Conservation (phyloP, 2,888 invertebrate species). For the Mythimna ferrago region DNA sequence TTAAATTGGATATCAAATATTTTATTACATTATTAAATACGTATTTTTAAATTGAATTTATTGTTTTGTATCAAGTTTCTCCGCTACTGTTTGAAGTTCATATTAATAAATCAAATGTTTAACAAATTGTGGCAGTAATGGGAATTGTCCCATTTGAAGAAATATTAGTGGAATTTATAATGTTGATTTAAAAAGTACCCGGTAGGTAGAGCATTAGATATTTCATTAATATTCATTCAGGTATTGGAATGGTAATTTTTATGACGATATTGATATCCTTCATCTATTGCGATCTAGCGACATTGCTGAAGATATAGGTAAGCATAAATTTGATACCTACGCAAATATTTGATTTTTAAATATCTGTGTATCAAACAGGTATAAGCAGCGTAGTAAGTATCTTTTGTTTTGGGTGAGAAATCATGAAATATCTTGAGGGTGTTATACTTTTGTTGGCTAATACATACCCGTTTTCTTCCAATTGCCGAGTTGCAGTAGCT, state of each 20-base stretch:
- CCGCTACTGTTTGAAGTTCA: constrained; percentile 57
- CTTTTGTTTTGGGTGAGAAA: too few species aligned
- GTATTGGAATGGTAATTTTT: constrained; percentile 40
- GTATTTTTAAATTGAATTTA: constrained; percentile 47
- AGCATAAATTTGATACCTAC: constrained; percentile 30
- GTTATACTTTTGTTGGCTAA: too few species aligned
- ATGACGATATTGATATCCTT: constrained; percentile 40
- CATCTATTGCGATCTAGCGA: constrained; percentile 30
- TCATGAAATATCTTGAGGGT: too few species aligned
- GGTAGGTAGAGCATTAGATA: background rate
- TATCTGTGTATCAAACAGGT: background rate
- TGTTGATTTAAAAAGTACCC: background rate
- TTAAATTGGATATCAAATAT: constrained; percentile 69
- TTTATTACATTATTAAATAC: constrained; percentile 68
- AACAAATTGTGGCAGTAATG: constrained; percentile 20
- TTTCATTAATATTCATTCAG: constrained; percentile 32
- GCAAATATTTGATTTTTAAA: constrained; percentile 20
- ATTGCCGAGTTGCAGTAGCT: too few species aligned
- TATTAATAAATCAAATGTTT: constrained; percentile 44
- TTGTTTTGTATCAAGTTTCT: constrained; percentile 44
- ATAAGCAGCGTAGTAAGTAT: background rate
- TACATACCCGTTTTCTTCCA: too few species aligned
- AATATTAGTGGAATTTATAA: constrained; percentile 6
- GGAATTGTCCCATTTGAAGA: constrained; percentile 24
- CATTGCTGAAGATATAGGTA: constrained; percentile 2